Conservation (phyloP, 2,888 invertebrate species). For the Rhabditophanes sp. region DNA sequence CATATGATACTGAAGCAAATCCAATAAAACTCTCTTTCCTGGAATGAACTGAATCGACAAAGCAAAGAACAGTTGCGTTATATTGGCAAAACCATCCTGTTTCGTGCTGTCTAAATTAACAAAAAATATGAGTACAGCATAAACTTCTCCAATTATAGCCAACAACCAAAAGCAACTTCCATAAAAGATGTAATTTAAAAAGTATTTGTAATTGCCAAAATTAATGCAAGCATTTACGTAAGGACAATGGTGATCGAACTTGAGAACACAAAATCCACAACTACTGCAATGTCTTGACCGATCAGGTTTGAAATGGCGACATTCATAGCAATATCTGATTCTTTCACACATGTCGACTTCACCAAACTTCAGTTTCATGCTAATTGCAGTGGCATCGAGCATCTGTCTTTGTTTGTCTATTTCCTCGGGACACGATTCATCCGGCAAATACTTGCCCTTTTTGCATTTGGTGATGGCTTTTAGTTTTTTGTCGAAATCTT, state of each 20-base stretch:
- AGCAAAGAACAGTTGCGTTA: too few relatives aligned
- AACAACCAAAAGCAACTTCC: too few relatives aligned
- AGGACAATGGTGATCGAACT: constrained; percentile 17
- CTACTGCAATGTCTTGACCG: constrained; percentile 25
- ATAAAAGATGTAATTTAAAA: constrained; percentile 26
- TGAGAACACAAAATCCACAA: constrained; percentile 27
- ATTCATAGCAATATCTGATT: constrained; percentile 23
- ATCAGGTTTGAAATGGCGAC: constrained; percentile 27
- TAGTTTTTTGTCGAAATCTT: constrained; percentile 15
- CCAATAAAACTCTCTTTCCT: too few relatives aligned
- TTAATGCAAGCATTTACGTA: too few relatives aligned
- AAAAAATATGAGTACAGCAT: constrained; percentile 8
- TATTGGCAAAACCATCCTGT: too few relatives aligned
- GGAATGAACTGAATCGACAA: too few relatives aligned
- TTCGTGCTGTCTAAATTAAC: constrained; percentile 5
- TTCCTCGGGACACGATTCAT: constrained; percentile 17
- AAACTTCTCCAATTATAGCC: constrained; percentile 11
- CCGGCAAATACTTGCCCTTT: constrained; percentile 17
- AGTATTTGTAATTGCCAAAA: constrained; percentile 30
- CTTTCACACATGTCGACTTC: constrained; percentile 9
- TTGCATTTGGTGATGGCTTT: constrained; percentile 18
- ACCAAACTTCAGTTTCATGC: constrained; percentile 7
- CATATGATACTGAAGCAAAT: too few relatives aligned
- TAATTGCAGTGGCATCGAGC: constrained; percentile 10
- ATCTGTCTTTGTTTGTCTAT: constrained; percentile 11